Base-by-base conservation (phyloP, 2,888 invertebrate species). In the Leptopilina myrica region DNA sequence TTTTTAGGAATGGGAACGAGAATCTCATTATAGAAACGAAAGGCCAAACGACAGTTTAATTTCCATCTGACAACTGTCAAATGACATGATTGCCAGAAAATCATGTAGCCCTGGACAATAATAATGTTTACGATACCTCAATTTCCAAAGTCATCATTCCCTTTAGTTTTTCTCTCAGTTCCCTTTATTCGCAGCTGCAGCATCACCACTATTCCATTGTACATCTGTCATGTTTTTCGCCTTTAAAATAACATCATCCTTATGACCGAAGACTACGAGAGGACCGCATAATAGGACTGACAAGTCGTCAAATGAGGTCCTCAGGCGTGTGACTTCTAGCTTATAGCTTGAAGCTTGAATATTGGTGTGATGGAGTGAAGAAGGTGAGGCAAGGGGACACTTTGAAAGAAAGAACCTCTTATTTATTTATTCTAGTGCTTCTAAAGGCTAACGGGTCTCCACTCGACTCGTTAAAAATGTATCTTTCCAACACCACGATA, bases 151-250 rank as follows among this genome's bases (percentile, higher is more conserved):
- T 73, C 73, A 73, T 59, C 49, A 49, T 49, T 49, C 49, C 33
- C 73, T n/a, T 33, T 43, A 75, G 67, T 83, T 83, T 83, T 83
- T 78, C 81, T 79, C 77, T 78, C 79, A 75, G 79, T 76, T 78
- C 78, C 80, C 83, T 83, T 81, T 82, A 83, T 87, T 87, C 84
- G 87, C 91, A 91, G 90, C 91, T 90, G 91, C 90, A 88, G 85
- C 87, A 86, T 87, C 87, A 86, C 84, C 87, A 86, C 84, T 85
- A 85, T 85, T 12, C 84, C 86, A 88, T 89, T 89, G 87, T 88
- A 81, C 91, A 90, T 89, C 90, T 90, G 91, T 91, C 91, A 89
- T 88, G 89, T 90, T 91, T 49, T 90, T 88, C 89, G 89, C 89
- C 88, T 89, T 89, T 90, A 87, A 88, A 90, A 91, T 88, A 91